These are phyloP conservation scores for Eudemis profundana DNA, from an alignment of 2,888 invertebrate genomes.

Conservation along the genomic window DNA sequence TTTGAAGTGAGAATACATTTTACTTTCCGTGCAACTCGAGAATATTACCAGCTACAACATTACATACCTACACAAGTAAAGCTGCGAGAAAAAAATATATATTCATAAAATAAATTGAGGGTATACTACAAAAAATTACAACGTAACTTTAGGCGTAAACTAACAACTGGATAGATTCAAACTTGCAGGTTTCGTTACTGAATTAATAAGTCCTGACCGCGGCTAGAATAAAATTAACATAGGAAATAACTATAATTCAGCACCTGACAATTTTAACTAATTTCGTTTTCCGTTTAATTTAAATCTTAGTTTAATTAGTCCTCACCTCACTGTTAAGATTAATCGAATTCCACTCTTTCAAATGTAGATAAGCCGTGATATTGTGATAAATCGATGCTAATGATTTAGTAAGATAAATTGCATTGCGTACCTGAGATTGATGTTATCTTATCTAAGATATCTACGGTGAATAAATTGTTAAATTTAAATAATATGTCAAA, in stretches of 20 bases:
- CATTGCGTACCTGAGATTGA: conserved; percentile 51
- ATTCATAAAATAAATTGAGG: background rate
- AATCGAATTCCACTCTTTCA: conserved; percentile 56
- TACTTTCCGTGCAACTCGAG: no score
- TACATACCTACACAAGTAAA: background rate
- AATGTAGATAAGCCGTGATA: conserved; percentile 56
- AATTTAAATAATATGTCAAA: conserved; percentile 39
- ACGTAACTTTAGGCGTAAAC: conserved; percentile 10
- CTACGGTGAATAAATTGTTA: conserved; percentile 31
- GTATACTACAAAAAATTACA: background rate
- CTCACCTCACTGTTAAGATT: conserved; percentile 54
- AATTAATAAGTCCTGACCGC: conserved; percentile 38
- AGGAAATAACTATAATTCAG: conserved; percentile 32
- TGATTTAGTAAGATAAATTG: conserved; percentile 56
- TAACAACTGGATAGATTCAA: conserved; percentile 30
- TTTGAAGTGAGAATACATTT: no score
- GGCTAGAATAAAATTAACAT: conserved; percentile 40
- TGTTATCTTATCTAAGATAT: conserved; percentile 38
- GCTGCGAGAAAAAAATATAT: background rate
- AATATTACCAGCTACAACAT: no score
- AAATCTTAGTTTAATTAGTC: conserved; percentile 59
- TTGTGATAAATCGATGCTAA: conserved; percentile 57
- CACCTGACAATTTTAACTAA: conserved; percentile 42
- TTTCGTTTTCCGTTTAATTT: conserved; percentile 50
- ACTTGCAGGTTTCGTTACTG: conserved; percentile 32